A percentile compares a stretch with the other conserved stretches of the same genome.
Conservation (phyloP, 2,888 invertebrate species). For the Tachina lurida region DNA sequence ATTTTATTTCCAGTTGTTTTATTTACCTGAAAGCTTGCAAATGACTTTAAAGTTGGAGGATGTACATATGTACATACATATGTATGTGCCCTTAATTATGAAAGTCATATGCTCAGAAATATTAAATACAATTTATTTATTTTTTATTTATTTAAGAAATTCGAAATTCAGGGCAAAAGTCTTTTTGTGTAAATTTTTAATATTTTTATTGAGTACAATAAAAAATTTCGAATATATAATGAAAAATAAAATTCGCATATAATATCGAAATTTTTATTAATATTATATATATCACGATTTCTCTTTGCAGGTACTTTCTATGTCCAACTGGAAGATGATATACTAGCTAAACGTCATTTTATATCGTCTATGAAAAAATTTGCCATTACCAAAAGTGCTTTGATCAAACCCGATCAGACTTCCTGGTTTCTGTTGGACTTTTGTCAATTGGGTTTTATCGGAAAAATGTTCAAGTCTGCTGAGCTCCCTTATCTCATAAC, state of each 20-base stretch:
- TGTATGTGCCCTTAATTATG: too few species aligned
- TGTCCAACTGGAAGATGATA: slow-evolving; percentile 96
- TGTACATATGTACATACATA: too few species aligned
- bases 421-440: slow-evolving; percentile 96
- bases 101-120: too few species aligned
- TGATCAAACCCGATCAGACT: slow-evolving; percentile 84
- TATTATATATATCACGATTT: neutral
- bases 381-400: slow-evolving; percentile 89
- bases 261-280: neutral
- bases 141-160: too few species aligned
- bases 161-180: too few species aligned
- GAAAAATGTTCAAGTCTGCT: slow-evolving; percentile 94
- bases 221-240: neutral
- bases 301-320: slow-evolving; percentile 86
- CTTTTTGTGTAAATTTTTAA: too few species aligned
- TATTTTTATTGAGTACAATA: too few species aligned
- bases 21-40: too few species aligned
- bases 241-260: neutral
- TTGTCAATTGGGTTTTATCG: slow-evolving; percentile 96
- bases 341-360: slow-evolving; percentile 92
- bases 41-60: too few species aligned
- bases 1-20: neutral
- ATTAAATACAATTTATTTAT: too few species aligned
- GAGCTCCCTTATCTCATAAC: slow-evolving; percentile 94
- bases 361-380: slow-evolving; percentile 93